Percentiles rank a stretch among this genome's conserved stretches.
Evolutionary conservation across 64 coral and sea anemone genomes (phyloP).

Genomic region (Stichodactyla helianthus): DNA sequence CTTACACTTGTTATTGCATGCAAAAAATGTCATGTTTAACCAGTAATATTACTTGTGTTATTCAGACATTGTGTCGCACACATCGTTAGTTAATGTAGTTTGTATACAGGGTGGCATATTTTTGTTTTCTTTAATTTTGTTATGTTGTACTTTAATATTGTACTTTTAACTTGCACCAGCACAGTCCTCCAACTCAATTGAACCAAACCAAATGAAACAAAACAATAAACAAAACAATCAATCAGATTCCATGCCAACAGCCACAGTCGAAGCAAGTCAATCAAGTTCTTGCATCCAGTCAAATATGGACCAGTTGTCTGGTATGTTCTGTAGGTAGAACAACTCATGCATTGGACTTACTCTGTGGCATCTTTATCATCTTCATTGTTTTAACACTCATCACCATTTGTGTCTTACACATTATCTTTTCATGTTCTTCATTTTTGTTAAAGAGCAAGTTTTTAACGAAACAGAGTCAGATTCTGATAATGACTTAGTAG

Average conservation of each 20-base stretch:
- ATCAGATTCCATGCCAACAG: neutral
- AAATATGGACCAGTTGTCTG: neutral
- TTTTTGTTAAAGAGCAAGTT: neutral
- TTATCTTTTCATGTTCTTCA: neutral
- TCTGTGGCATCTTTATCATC: neutral
- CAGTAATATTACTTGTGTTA: too few species aligned
- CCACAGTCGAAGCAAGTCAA: neutral
- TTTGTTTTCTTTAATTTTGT: too few species aligned
- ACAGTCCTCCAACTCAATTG: neutral
- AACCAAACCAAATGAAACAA: neutral
- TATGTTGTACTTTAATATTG: neutral
- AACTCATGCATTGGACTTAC: too few species aligned
- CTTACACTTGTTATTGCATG: neutral
- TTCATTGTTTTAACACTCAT: neutral
- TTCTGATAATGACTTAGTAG: conserved; percentile 12
- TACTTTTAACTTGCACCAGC: neutral
- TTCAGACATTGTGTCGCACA: too few species aligned
- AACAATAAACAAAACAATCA: neutral
- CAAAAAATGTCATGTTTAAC: too few species aligned
- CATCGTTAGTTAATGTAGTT: too few species aligned
- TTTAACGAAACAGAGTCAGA: conserved; percentile 2
- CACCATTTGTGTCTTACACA: neutral
- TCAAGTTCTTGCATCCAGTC: neutral
- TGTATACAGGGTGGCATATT: too few species aligned
- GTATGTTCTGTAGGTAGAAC: neutral